Evolutionary conservation across 1,140 invertebrate genomes (phyloP).

Genomic region (Chironomus tepperi): DNA sequence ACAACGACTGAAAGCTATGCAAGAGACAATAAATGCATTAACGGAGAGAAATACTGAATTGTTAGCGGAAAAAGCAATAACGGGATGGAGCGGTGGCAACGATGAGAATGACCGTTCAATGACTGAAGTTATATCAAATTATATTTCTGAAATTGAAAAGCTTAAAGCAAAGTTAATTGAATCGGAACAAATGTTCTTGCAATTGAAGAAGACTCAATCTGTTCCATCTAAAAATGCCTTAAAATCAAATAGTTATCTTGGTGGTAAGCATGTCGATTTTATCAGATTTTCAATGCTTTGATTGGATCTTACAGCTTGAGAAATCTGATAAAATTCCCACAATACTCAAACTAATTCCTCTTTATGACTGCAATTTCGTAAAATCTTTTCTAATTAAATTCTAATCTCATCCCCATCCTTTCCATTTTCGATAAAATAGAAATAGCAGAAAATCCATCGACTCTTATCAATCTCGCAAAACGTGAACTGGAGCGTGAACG

Average conservation of each 20-base stretch:
- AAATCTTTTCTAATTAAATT: background rate
- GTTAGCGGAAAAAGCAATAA: constrained; percentile 66
- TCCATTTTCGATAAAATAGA: constrained; percentile 28
- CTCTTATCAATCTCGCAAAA: constrained; percentile 47
- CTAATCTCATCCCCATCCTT: background rate
- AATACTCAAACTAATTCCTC: background rate
- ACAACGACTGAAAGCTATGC: constrained; percentile 83
- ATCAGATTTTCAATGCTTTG: background rate
- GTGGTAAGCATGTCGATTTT: constrained; percentile 28
- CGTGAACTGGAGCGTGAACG: constrained; percentile 43
- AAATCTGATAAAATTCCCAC: too few relatives aligned
- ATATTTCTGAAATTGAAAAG: constrained; percentile 87
- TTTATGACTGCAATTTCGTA: constrained; percentile 30
- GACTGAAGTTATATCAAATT: constrained; percentile 65
- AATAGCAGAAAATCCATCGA: constrained; percentile 26
- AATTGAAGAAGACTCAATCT: constrained; percentile 41
- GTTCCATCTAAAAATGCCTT: constrained; percentile 45
- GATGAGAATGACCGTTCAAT: constrained; percentile 47
- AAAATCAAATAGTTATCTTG: constrained; percentile 28
- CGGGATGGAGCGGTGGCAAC: constrained; percentile 55
- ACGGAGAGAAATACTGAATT: constrained; percentile 72
- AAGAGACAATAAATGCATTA: constrained; percentile 86
- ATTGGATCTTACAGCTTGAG: background rate
- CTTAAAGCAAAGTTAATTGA: constrained; percentile 78
- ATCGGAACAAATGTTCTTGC: constrained; percentile 75